Conservation (phyloP, 2,797 vertebrate species). For the Tarsius wallacei region DNA sequence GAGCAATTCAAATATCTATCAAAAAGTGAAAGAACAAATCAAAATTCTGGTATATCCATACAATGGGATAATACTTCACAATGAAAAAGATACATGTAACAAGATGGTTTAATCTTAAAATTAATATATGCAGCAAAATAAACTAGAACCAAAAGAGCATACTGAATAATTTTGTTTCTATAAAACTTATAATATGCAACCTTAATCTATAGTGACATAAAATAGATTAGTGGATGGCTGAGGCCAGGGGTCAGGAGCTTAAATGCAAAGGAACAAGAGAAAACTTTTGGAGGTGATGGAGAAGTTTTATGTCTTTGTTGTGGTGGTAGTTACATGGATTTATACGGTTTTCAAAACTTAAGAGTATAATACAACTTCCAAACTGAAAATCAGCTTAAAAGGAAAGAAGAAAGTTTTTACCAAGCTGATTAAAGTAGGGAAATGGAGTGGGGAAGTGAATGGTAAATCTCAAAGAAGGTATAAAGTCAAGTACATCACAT, state of each 20-base stretch:
- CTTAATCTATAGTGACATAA: not conserved
- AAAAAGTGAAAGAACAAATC: conserved; percentile 5
- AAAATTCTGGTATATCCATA: not conserved
- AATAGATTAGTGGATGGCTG: not conserved
- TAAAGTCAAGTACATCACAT: not conserved
- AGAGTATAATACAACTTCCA: not conserved
- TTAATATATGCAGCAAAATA: conserved; percentile 32
- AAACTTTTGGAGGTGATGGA: not conserved
- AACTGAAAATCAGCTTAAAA: not conserved
- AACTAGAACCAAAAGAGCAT: not conserved
- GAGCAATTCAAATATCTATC: not conserved
- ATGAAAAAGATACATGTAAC: not conserved
- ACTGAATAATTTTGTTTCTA: not conserved
- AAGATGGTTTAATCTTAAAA: not conserved
- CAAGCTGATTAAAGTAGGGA: not conserved
- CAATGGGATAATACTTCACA: not conserved
- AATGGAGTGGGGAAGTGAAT: not conserved
- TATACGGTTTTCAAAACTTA: not conserved
- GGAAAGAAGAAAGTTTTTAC: not conserved
- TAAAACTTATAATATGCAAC: conserved; percentile 19
- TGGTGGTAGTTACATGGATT: not conserved
- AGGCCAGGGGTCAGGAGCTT: not conserved
- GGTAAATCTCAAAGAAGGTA: not conserved
- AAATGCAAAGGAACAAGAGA: not conserved
- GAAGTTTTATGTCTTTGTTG: not conserved